A percentile compares a stretch with the other conserved stretches of the same genome.
These are phyloP conservation scores for Verasper variegatus DNA, from an alignment of 2,113 vertebrate species.

Conservation along the genomic window DNA sequence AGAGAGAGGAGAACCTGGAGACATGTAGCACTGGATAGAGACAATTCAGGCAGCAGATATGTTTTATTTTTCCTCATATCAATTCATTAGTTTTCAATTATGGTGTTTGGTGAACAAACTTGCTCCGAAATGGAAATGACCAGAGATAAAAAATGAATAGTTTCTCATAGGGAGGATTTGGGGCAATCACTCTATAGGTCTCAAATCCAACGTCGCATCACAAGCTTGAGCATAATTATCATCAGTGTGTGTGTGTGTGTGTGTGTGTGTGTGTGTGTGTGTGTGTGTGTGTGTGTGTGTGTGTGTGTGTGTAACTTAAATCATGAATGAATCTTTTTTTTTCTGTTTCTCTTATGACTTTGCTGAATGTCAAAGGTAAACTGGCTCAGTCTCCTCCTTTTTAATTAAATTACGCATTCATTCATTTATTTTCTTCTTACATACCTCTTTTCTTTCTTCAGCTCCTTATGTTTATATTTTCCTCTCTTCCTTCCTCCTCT, in stretches of 20 bases:
- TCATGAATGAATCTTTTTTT: no score
- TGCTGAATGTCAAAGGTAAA: no score
- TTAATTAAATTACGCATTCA: background rate
- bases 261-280: background rate
- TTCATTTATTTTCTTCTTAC: background rate
- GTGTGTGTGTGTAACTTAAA: no score
- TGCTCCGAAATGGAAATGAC: conserved; percentile 25
- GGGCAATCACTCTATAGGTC: background rate
- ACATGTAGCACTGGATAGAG: background rate
- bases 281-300: background rate
- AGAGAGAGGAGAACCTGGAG: conserved; percentile 39
- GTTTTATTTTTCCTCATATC: conserved; percentile 29
- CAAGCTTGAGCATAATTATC: background rate
- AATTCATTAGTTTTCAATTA: conserved; percentile 51
- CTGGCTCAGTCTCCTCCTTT: no score
- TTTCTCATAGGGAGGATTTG: background rate
- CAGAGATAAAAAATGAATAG: conserved; percentile 6
- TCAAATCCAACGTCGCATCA: background rate
- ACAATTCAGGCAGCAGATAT: background rate
- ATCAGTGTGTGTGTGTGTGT: background rate
- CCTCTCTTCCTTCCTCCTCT: background rate
- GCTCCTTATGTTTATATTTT: no score
- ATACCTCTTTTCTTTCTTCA: background rate
- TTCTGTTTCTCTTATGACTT: no score
- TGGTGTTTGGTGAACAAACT: conserved; percentile 20